Percentiles rank a stretch among this genome's conserved stretches.
Conservation (phyloP, 2,113 vertebrate genomes). For the Tympanuchus pallidicinctus region DNA sequence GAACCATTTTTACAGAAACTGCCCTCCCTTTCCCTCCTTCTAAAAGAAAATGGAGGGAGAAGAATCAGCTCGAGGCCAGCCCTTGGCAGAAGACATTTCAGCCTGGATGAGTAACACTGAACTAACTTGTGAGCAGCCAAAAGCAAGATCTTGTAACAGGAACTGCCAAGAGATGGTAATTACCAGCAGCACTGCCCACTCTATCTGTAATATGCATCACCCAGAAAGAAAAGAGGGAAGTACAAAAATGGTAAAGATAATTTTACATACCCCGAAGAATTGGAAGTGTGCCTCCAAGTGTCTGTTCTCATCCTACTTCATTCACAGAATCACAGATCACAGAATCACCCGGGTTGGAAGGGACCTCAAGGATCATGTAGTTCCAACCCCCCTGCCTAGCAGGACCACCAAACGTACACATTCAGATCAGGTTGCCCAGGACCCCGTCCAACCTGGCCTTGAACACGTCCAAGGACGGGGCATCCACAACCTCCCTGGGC, state of each 20-base stretch:
- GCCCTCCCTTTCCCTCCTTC: conserved; percentile 12
- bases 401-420: no score
- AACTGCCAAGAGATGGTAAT: background rate
- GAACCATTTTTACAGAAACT: conserved; percentile 54
- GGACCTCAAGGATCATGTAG: no score
- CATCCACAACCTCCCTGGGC: no score
- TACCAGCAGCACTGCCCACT: background rate
- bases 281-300: background rate
- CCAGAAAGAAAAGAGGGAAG: background rate
- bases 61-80: conserved; percentile 17
- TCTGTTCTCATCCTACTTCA: conserved; percentile 3
- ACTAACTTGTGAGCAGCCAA: background rate
- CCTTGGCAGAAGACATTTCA: conserved; percentile 29
- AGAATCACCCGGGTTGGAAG: no score
- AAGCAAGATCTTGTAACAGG: background rate
- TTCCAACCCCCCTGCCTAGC: no score
- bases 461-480: no score
- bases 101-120: conserved; percentile 30
- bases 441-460: no score
- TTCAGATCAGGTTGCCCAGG: no score
- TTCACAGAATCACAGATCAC: background rate
- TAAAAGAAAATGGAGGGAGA: conserved; percentile 35
- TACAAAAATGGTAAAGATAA: background rate
- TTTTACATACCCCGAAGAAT: conserved; percentile 13
- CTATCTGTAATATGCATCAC: background rate